phyloP scores from a whole-genome alignment of 2,888 invertebrate species.

The Elysia crispata region DNA sequence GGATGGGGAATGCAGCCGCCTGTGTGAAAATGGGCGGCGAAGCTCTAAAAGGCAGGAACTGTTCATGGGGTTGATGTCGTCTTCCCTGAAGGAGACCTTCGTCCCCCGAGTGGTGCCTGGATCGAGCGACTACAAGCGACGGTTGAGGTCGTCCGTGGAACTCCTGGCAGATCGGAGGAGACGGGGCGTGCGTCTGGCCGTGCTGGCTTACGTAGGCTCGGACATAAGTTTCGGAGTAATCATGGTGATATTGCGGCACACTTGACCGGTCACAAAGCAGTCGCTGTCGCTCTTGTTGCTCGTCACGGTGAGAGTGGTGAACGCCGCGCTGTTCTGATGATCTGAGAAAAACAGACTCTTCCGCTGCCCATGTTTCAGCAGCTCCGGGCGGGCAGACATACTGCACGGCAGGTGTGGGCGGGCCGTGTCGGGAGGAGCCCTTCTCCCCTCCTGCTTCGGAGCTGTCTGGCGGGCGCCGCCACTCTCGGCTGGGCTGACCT shows the following conservation, averaged over 20 bases:
- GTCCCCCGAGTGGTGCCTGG: slow-evolving; percentile 28
- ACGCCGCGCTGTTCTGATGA: too few species aligned
- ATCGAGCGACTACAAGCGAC: background rate
- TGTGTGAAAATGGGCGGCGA: background rate
- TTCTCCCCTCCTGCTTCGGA: background rate
- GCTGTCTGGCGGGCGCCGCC: background rate
- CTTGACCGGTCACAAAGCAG: background rate
- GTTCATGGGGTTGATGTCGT: background rate
- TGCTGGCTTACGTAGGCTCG: background rate
- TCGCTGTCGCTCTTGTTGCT: background rate
- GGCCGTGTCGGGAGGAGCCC: background rate
- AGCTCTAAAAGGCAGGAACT: background rate
- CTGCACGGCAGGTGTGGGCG: background rate
- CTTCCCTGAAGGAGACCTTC: slow-evolving; percentile 5
- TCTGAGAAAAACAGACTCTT: too few species aligned
- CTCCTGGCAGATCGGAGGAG: background rate
- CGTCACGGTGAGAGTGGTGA: background rate
- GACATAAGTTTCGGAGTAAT: background rate
- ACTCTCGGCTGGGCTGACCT: background rate
- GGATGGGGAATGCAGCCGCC: background rate
- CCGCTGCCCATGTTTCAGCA: background rate
- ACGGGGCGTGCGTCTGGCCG: background rate
- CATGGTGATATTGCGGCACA: background rate
- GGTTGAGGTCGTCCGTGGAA: slow-evolving; percentile 19
- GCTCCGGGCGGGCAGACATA: background rate